phyloP scores from a whole-genome alignment of 2,888 invertebrate genomes.

The Eugnorisma glareosa region DNA sequence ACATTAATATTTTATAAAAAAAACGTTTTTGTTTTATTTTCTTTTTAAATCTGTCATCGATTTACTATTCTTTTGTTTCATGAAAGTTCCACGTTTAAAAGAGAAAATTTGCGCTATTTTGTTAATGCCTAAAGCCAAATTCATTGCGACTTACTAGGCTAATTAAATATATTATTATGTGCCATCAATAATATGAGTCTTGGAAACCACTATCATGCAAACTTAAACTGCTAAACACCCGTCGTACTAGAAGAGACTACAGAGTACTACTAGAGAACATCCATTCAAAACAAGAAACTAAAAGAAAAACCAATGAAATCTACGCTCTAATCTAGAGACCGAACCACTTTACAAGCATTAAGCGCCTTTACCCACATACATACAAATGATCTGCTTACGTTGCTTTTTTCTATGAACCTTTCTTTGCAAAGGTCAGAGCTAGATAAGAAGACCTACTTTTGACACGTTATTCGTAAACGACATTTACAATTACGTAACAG shows the following conservation, averaged over 20 bases:
- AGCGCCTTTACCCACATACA: constrained; percentile 44
- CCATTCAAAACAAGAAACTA: constrained; percentile 8
- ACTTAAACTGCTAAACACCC: neutral
- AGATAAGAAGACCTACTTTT: constrained; percentile 3
- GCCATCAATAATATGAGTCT: neutral
- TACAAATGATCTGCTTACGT: constrained; percentile 49
- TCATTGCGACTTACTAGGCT: neutral
- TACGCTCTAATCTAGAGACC: constrained; percentile 29
- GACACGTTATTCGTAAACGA: neutral
- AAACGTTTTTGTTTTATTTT: no score
- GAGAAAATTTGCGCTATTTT: neutral
- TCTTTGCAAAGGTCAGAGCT: neutral
- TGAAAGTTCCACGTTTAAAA: neutral
- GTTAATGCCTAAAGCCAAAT: neutral
- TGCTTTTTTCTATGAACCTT: constrained; percentile 22
- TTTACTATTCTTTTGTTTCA: neutral
- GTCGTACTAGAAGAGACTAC: no score
- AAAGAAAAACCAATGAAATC: constrained; percentile 37
- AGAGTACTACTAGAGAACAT: no score
- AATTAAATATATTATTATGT: neutral
- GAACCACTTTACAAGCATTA: constrained; percentile 57
- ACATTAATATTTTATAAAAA: no score
- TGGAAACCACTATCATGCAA: neutral
- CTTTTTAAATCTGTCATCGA: neutral
- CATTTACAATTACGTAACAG: neutral